Evolutionary conservation across 2,113 vertebrate species (phyloP).

Genomic region (Salvator merianae): DNA sequence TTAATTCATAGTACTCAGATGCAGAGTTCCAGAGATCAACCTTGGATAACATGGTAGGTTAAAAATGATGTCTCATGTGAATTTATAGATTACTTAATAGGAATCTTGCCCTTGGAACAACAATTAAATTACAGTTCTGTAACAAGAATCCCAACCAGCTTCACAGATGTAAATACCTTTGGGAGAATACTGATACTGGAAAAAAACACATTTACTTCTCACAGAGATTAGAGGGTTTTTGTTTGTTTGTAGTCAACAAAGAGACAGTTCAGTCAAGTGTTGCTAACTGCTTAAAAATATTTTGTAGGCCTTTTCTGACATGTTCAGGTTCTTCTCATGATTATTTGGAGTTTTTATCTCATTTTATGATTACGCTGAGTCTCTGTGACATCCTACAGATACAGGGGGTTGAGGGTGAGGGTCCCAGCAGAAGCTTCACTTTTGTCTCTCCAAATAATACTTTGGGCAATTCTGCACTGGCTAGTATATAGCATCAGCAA

Average conservation of each 20-base stretch:
- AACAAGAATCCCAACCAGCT: slow-evolving; percentile 8
- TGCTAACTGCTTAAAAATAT: not conserved
- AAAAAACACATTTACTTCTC: not conserved
- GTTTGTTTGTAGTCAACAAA: not conserved
- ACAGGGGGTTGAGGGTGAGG: no score
- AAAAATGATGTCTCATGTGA: not conserved
- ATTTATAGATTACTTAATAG: slow-evolving; percentile 1
- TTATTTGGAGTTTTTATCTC: not conserved
- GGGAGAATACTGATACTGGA: not conserved
- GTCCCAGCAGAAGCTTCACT: no score
- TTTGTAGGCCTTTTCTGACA: not conserved
- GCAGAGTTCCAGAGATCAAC: not conserved
- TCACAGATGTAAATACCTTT: not conserved
- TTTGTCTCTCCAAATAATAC: no score
- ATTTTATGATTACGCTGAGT: not conserved
- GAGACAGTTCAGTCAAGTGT: not conserved
- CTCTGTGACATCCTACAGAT: no score
- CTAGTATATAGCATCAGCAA: no score
- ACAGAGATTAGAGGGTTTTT: not conserved
- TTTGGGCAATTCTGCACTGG: no score
- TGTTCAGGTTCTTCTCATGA: not conserved
- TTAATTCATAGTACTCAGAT: not conserved
- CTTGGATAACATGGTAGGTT: not conserved
- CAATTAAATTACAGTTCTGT: slow-evolving; percentile 26
- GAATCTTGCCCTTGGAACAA: slow-evolving; percentile 15